Evolutionary conservation across 2,797 vertebrate species (phyloP).

Genomic region (Scolopax rusticola): DNA sequence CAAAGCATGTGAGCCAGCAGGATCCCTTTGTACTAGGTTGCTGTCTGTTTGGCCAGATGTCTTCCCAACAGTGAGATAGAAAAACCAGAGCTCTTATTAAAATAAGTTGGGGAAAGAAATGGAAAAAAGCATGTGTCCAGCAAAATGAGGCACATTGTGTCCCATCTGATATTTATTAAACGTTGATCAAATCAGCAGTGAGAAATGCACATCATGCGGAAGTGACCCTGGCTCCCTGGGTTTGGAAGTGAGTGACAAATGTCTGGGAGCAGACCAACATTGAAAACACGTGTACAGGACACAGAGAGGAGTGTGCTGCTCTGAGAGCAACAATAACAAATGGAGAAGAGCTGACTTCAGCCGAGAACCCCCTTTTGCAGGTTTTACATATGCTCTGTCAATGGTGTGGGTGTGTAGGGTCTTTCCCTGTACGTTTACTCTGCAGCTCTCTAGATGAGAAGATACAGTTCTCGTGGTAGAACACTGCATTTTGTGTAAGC

Average conservation of each 20-base stretch:
- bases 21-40: constrained; percentile 85
- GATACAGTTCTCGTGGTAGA: background rate
- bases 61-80: constrained; percentile 78
- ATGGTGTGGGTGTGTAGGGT: background rate
- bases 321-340: background rate
- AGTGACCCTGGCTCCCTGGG: constrained; percentile 56
- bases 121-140: constrained; percentile 68
- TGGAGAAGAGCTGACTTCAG: background rate
- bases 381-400: background rate
- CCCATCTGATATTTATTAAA: constrained; percentile 80
- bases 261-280: constrained; percentile 26
- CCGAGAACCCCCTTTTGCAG: background rate
- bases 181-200: constrained; percentile 41
- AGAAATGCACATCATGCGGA: constrained; percentile 55
- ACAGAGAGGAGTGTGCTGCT: background rate
- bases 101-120: constrained; percentile 67
- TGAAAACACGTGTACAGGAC: constrained; percentile 8
- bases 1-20: constrained; percentile 81
- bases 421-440: background rate
- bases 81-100: constrained; percentile 77
- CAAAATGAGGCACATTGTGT: constrained; percentile 52
- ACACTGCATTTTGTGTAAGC: background rate
- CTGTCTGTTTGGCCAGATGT: constrained; percentile 95
- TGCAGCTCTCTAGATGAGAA: background rate
- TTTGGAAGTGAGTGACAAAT: constrained; percentile 61